Percentiles rank a stretch among this genome's conserved stretches.
Evolutionary conservation across 2,888 invertebrate species (phyloP).

Genomic region (Coelopa pilipes): DNA sequence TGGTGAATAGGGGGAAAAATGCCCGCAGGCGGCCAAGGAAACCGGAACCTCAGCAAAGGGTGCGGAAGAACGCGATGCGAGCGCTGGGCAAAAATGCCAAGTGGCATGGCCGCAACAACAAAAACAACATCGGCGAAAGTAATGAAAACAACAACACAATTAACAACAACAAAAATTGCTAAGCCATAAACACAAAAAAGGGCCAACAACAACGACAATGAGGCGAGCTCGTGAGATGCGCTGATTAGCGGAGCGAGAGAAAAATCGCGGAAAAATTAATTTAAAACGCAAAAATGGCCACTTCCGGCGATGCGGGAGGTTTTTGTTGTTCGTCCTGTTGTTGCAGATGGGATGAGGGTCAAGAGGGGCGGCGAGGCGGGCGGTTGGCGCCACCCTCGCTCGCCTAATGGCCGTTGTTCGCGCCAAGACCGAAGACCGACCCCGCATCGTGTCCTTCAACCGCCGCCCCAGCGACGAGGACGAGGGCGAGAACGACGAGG

Average conservation of each 20-base stretch:
- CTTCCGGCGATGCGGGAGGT: constrained; percentile 48
- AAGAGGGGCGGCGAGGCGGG: constrained; percentile 32
- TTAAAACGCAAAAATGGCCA: constrained; percentile 54
- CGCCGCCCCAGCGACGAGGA: neutral
- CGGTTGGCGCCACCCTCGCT: constrained; percentile 27
- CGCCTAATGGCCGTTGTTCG: neutral
- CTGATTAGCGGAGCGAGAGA: constrained; percentile 2
- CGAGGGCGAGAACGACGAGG: neutral
- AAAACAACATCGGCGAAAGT: constrained; percentile 24
- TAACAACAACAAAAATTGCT: neutral
- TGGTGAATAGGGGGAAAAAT: constrained; percentile 31
- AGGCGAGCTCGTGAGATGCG: too few species aligned
- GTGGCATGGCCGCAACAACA: constrained; percentile 14
- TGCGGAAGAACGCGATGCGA: constrained; percentile 27
- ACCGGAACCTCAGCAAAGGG: constrained; percentile 45
- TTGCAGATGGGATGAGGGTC: neutral
- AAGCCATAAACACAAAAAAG: constrained; percentile 30
- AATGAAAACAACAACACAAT: constrained; percentile 41
- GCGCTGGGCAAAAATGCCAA: constrained; percentile 14
- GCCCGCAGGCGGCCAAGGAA: constrained; percentile 36
- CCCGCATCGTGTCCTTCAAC: too few species aligned
- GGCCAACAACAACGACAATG: too few species aligned
- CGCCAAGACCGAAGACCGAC: too few species aligned
- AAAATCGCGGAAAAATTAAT: constrained; percentile 48
- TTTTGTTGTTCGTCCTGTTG: constrained; percentile 13